Base-by-base conservation (phyloP, 64 coral and sea anemone species). In the Exaiptasia diaphana region DNA sequence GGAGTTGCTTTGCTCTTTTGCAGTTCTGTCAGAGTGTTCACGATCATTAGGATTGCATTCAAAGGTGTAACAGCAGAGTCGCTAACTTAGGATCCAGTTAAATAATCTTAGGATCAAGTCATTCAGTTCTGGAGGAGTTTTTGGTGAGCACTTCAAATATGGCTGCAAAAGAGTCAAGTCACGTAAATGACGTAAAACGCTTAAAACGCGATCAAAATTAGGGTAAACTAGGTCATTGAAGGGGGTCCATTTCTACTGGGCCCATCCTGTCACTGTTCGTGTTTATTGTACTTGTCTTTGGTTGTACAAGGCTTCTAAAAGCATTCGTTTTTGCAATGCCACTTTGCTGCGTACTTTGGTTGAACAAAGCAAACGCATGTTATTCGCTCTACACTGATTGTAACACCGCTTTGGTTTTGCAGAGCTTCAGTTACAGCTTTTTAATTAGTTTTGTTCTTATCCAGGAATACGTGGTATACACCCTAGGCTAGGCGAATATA, bases 341-440 rank as follows among this genome's bases (percentile, higher is more conserved):
- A 13, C 12, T 23, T 35, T 33, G 44, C 29, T 25, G 78, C 58
- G 78, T 49, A 35, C 78, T 81, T 76, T 80, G 34, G 79, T 84
- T 85, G 41, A 6, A 62, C n/a, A 12, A 30, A 85, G 62, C n/a
- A n/a, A n/a, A n/a, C n/a, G n/a, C n/a, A 68, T 32, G 63, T 18
- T 9, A 57, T 32, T 57, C 67, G 53, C 82, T 34, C 61, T 18
- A 65, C n/a, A 35, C 1, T 35, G 38, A 37, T 65, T 20, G 11
- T 35, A 17, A 35, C 12, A 20, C 36, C 38, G 61, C 61, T 65
- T 65, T 65, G 61, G 61, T 65, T 65, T 65, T 65, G 61, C 61
- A 65, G 32, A 37, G 61, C 32, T 13, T 4, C 18, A 5, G 32
- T 65, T 65, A 65, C 61, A 65, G n/a, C n/a, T n/a, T n/a, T n/a